These are phyloP conservation scores for Acestrorhynchus altus DNA, from an alignment of 2,797 vertebrate species.

Conservation along the genomic window DNA sequence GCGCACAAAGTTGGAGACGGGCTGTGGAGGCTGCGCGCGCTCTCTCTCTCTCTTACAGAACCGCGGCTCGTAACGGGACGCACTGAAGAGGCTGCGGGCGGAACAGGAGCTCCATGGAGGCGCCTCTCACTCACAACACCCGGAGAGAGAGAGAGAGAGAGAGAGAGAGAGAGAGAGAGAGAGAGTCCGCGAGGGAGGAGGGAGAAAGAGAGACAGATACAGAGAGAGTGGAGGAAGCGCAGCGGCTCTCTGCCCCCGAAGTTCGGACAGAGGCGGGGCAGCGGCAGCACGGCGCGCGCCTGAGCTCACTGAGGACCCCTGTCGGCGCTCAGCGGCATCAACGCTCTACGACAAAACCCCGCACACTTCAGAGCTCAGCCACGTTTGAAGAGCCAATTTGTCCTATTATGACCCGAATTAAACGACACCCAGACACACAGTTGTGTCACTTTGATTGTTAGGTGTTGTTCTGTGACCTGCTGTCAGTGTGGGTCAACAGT, in stretches of 20 bases:
- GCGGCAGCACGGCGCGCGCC: not conserved
- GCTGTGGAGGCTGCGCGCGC: not conserved
- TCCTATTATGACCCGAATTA: no score
- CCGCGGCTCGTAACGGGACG: constrained; percentile 50
- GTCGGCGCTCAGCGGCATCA: no score
- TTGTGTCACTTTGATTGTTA: no score
- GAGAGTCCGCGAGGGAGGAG: constrained; percentile 15
- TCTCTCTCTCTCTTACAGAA: constrained; percentile 39
- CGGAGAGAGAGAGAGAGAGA: constrained; percentile 39
- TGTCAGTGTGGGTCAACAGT: no score
- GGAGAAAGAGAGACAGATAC: constrained; percentile 35
- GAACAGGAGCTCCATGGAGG: constrained; percentile 64
- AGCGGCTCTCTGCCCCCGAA: constrained; percentile 48
- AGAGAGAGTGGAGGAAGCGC: constrained; percentile 42
- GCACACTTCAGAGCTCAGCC: no score
- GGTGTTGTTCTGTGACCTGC: no score
- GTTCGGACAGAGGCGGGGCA: constrained; percentile 16
- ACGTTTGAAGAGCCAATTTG: no score
- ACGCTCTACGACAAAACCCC: no score
- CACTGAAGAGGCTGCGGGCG: constrained; percentile 52
- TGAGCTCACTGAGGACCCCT: constrained; percentile 52
- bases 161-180: constrained; percentile 38
- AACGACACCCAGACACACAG: no score
- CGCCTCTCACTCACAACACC: constrained; percentile 50
- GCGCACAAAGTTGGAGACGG: constrained; percentile 53